Base-by-base conservation (phyloP, 2,888 invertebrate genomes). In the Bruchidius siliquastri region DNA sequence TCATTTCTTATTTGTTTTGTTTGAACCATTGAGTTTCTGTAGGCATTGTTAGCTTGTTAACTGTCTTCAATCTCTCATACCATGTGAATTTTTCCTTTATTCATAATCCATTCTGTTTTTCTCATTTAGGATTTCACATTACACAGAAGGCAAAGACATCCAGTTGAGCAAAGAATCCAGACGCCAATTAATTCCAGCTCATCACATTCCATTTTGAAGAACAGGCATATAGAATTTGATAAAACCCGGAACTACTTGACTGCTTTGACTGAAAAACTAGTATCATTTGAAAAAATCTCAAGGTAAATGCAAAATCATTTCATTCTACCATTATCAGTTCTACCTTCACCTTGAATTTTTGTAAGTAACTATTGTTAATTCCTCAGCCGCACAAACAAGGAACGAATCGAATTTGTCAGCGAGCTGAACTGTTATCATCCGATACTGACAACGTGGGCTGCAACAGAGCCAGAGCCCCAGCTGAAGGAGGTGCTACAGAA, bases 241-340 rank as follows among this genome's bases (percentile, higher is more conserved):
- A 88, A 88, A 79, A 88, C 90, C 78, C 89, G 89, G 77, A 89
- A 89, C 70, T 92, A 93, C 82, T 88, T 92, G 76, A 87, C 85
- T 71, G 86, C 87, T 21, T 85, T 93, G 74, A 87, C 89, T 10
- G 92, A 92, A 77, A 93, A 92, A 82, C 84, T 93, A 32, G 83
- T 84, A 0, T 88, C 88, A 13, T 87, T 93, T 75, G 92, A 92
- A 80, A 89, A 90, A 80, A 91, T 92, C 77, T 89, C 91, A 2
- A 49, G 49, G 49, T 49, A 49, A 49, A 49, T 26, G 26, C 26
- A 4, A 26, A 26, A 26, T n/a, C 26, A 26, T 2, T 26, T 26
- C 26, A 8, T 26, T 26, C 8, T 26, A 8, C n/a, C 49, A 49
- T 8, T 49, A 49, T 49, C 8, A 49, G 18, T 49, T 49, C 13